Conservation (phyloP, 2,797 vertebrate species). For the Esox masquinongy region DNA sequence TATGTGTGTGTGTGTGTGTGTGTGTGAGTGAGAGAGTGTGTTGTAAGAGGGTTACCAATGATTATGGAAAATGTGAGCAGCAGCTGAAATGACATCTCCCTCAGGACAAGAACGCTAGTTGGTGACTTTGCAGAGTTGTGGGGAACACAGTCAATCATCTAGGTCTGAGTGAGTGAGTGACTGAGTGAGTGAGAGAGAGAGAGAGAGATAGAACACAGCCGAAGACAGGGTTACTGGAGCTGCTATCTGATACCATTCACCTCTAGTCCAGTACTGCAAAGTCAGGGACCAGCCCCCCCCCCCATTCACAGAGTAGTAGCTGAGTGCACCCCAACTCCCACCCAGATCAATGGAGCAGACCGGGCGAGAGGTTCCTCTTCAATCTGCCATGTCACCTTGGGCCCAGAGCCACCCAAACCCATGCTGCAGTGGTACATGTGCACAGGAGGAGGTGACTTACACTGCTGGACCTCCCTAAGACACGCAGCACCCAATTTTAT, state of each 20-base stretch:
- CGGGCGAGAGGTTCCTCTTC: background rate
- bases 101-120: background rate
- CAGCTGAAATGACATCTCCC: slow-evolving; percentile 14
- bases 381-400: slow-evolving; percentile 2
- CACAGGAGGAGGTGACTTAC: no score
- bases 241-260: slow-evolving; percentile 52
- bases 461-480: no score
- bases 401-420: background rate
- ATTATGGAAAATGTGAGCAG: slow-evolving; percentile 24
- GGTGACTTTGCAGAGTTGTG: slow-evolving; percentile 16
- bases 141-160: slow-evolving; percentile 13
- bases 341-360: background rate
- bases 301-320: background rate
- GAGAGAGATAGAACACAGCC: background rate
- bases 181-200: background rate
- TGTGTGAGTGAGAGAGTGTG: background rate
- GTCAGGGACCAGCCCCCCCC: slow-evolving; percentile 36
- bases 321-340: background rate
- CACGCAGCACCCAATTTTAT: background rate
- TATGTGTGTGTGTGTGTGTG: background rate
- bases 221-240: background rate
- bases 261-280: slow-evolving; percentile 57
- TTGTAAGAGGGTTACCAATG: background rate
- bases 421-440: no score
- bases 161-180: background rate